These are phyloP conservation scores for Procambarus virginalis DNA, from an alignment of 1,140 invertebrate species.

Conservation along the genomic window DNA sequence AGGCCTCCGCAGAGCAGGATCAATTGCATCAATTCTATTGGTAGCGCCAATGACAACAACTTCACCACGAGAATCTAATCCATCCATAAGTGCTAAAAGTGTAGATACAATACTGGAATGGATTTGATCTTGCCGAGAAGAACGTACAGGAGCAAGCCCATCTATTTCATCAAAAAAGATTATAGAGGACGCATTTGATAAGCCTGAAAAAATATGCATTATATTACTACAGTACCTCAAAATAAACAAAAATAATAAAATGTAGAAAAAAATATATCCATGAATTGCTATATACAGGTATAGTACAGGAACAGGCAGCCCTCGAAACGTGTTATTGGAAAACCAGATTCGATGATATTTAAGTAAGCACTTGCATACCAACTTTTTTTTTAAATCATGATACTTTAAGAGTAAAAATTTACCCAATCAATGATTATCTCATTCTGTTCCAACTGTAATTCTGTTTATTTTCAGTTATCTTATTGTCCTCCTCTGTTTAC, in stretches of 20 bases:
- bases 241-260: background rate
- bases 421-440: too few species aligned
- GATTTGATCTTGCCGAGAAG: constrained; percentile 92
- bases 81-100: constrained; percentile 92
- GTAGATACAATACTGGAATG: constrained; percentile 94
- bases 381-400: too few species aligned
- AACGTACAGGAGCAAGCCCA: constrained; percentile 89
- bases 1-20: constrained; percentile 87
- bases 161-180: constrained; percentile 95
- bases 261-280: background rate
- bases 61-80: constrained; percentile 83
- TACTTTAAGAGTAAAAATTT: too few species aligned
- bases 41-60: constrained; percentile 90
- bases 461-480: too few species aligned
- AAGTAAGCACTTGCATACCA: too few species aligned
- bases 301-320: too few species aligned
- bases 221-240: too few species aligned
- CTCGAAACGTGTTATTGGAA: too few species aligned
- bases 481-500: too few species aligned
- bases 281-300: too few species aligned
- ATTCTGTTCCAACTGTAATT: too few species aligned
- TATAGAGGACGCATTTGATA: constrained; percentile 87
- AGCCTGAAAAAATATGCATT: constrained; percentile 78
- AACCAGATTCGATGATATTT: too few species aligned
- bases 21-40: constrained; percentile 88